Base-by-base conservation (phyloP, 2,797 vertebrate species). In the Salarias fasciatus region DNA sequence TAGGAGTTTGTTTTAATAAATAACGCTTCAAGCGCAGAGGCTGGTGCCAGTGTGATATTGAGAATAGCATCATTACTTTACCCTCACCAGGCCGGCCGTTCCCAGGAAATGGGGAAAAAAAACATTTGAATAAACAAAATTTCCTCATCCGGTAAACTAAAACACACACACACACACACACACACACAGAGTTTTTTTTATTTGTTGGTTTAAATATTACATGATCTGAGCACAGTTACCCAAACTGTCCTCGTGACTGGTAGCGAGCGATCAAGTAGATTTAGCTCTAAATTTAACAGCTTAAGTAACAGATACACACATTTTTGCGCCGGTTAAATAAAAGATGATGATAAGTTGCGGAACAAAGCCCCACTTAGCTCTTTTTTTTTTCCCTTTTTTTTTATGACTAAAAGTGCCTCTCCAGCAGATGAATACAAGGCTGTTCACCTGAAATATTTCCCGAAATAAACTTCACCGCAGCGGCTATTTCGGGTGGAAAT, bases 371-470 rank as follows among this genome's bases (percentile, higher is more conserved):
- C 8, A 6, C 59, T 46, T 47, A 11, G 42, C 52, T n/a, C 67
- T 24, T 24, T 3, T 24, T 24, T 24, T 24, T 24, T 2, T 24
- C 24, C 3, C 24, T 24, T 3, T n/a, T 38, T 37, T 57, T 24
- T 45, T 40, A 44, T 42, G 60, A 63, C 71, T 83, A 84, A 72
- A 84, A 72, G 72, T 56, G 66, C 49, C 56, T 62, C 49, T 48
- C 18, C 67, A 43, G 62, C 48, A 57, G 66, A 77, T 82, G 65
- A 79, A 77, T 75, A 31, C 58, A 5, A 46, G 53, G 33, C 56
- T 70, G 69, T 79, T 80, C 72, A 69, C 72, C 74, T 79, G 59
- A 78, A 86, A 72, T 65, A 69, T 38, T 33, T 59, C 31, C 65
- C 58, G 70, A 71, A 84, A 86, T 79, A 87, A 74, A 56, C 59